A percentile compares a stretch with the other conserved stretches of the same genome.
Conservation (phyloP, 2,888 invertebrate genomes). For the Polydrusus pterygomalis region DNA sequence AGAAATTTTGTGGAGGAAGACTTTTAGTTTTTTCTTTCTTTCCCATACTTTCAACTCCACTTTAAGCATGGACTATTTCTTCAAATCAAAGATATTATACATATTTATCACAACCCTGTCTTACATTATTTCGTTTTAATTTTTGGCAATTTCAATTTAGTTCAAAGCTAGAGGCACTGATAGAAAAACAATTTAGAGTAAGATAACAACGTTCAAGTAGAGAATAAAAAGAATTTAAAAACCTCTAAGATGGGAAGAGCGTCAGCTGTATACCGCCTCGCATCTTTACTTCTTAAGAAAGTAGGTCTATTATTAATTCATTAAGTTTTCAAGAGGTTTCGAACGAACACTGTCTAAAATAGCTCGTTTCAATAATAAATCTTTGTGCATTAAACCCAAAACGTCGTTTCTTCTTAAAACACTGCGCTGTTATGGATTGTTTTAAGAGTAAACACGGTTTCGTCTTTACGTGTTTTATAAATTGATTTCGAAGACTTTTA, state of each 20-base stretch:
- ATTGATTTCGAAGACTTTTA: background rate
- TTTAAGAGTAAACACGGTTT: constrained; percentile 26
- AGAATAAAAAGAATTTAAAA: constrained; percentile 39
- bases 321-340: constrained; percentile 54
- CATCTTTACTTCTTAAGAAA: constrained; percentile 51
- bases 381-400: constrained; percentile 49
- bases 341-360: constrained; percentile 52
- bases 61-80: too few species aligned
- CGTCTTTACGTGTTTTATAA: constrained; percentile 12
- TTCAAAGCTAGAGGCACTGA: constrained; percentile 8
- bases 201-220: constrained; percentile 37
- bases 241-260: constrained; percentile 40
- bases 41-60: too few species aligned
- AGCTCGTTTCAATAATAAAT: constrained; percentile 56
- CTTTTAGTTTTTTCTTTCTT: too few species aligned
- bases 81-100: too few species aligned
- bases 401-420: constrained; percentile 46
- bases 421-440: constrained; percentile 36
- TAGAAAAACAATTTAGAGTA: constrained; percentile 24
- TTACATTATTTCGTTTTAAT: too few species aligned
- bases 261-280: constrained; percentile 50
- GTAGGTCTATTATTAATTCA: constrained; percentile 56
- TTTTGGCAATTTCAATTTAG: constrained; percentile 5
- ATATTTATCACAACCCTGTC: too few species aligned
- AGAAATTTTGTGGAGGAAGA: too few species aligned